These are phyloP conservation scores for Lordiphosa clarofinis DNA, from an alignment of 1,140 invertebrate species.

Conservation along the genomic window DNA sequence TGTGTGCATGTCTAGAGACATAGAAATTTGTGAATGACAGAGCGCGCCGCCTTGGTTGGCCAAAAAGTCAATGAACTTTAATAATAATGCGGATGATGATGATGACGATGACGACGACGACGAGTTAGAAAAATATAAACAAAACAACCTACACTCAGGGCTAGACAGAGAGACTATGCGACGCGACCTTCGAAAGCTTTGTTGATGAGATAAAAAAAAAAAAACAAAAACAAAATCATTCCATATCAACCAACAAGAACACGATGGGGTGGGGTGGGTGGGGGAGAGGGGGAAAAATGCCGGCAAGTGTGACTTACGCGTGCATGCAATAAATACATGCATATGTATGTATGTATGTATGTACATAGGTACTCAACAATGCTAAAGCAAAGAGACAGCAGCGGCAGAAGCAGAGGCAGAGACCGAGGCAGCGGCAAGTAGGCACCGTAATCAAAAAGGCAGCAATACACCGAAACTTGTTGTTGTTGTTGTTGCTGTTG, in stretches of 20 bases:
- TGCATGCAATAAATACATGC: slow-evolving; percentile 49
- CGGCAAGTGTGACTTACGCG: slow-evolving; percentile 51
- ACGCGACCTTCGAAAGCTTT: slow-evolving; percentile 49
- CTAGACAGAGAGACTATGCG: slow-evolving; percentile 24
- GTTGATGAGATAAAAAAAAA: slow-evolving; percentile 17
- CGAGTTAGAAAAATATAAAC: slow-evolving; percentile 47
- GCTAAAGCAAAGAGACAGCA: slow-evolving; percentile 21
- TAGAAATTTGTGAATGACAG: slow-evolving; percentile 9
- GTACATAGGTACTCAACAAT: slow-evolving; percentile 17
- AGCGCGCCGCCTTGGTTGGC: slow-evolving; percentile 1
- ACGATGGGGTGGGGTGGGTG: slow-evolving; percentile 2
- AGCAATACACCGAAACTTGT: slow-evolving; percentile 53
- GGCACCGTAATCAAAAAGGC: slow-evolving; percentile 47
- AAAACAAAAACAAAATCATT: slow-evolving; percentile 4
- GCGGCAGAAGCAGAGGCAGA: slow-evolving; percentile 9
- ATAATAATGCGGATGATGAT: background rate
- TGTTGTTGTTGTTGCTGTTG: slow-evolving; percentile 33
- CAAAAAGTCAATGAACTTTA: slow-evolving; percentile 24
- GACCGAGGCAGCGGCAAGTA: slow-evolving; percentile 20
- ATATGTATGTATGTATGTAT: slow-evolving; percentile 3
- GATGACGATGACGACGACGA: slow-evolving; percentile 22
- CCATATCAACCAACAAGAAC: slow-evolving; percentile 9
- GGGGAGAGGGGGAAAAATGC: slow-evolving; percentile 21
- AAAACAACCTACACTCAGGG: slow-evolving; percentile 46
- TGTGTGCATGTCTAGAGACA: background rate